These are phyloP conservation scores for Tetrax tetrax DNA, from an alignment of 2,113 vertebrate species.

Conservation along the genomic window DNA sequence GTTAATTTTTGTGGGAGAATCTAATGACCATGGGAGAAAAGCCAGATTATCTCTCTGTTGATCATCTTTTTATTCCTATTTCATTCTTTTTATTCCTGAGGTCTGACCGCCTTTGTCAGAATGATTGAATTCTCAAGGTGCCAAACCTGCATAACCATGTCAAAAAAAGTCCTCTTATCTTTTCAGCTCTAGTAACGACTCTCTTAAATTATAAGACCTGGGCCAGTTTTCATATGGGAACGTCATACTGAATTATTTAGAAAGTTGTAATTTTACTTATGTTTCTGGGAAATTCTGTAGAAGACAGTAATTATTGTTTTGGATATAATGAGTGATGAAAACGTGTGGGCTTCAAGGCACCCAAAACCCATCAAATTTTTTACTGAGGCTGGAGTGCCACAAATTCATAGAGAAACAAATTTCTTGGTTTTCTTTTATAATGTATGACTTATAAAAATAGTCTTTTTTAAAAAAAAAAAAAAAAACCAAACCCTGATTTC, in stretches of 20 bases:
- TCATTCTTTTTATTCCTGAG: neutral
- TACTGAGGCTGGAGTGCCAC: neutral
- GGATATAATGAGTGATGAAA: neutral
- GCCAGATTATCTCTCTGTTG: neutral
- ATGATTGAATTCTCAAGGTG: neutral
- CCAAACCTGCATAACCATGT: neutral
- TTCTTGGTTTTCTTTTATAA: neutral
- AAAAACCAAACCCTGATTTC: no score
- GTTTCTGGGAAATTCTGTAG: neutral
- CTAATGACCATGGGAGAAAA: neutral
- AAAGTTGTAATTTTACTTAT: neutral
- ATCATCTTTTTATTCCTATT: neutral
- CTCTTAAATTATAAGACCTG: neutral
- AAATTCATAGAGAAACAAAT: neutral
- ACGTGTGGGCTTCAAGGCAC: neutral
- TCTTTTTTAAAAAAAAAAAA: neutral
- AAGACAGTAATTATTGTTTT: neutral
- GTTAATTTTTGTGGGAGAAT: neutral
- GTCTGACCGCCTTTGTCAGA: neutral
- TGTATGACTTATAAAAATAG: neutral
- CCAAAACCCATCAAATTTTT: neutral
- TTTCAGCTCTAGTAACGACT: neutral
- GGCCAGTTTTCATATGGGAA: neutral
- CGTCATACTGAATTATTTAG: neutral
- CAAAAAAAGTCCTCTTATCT: neutral